Conservation (phyloP, 2,888 invertebrate species). For the Tachina lurida region DNA sequence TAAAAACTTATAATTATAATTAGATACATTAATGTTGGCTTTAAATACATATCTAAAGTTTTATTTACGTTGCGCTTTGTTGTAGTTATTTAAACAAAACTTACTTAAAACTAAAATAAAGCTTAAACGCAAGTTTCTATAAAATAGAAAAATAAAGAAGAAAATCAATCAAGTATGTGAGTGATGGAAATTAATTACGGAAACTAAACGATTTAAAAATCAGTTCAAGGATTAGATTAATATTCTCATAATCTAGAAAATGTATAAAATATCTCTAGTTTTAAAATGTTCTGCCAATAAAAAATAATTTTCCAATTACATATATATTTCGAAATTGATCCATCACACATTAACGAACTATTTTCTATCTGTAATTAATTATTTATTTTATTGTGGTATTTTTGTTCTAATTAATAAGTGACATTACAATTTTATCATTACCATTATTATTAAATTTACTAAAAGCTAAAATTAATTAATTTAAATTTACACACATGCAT, state of each 20-base stretch:
- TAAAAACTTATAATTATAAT: background rate
- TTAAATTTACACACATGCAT: slow-evolving; percentile 15
- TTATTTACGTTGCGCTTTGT: background rate
- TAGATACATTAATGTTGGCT: background rate
- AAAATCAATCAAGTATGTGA: background rate
- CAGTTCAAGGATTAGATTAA: no score
- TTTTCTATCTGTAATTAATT: slow-evolving; percentile 14
- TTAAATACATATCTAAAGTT: background rate
- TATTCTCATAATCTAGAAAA: no score
- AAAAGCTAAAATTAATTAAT: slow-evolving; percentile 35
- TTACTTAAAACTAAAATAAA: slow-evolving; percentile 52
- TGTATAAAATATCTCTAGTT: background rate
- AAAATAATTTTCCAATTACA: background rate
- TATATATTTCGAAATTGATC: background rate
- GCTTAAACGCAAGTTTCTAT: slow-evolving; percentile 32
- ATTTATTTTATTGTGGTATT: slow-evolving; percentile 30
- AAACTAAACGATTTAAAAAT: no score
- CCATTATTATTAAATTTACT: slow-evolving; percentile 18
- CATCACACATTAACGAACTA: background rate
- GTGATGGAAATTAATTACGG: background rate
- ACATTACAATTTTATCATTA: slow-evolving; percentile 8
- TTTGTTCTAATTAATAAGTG: slow-evolving; percentile 44
- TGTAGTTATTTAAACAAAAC: background rate
- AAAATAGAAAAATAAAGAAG: background rate
- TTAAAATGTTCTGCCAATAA: background rate